phyloP scores from a whole-genome alignment of 2,888 invertebrate species.

The Glyphotaelius pellucidus region DNA sequence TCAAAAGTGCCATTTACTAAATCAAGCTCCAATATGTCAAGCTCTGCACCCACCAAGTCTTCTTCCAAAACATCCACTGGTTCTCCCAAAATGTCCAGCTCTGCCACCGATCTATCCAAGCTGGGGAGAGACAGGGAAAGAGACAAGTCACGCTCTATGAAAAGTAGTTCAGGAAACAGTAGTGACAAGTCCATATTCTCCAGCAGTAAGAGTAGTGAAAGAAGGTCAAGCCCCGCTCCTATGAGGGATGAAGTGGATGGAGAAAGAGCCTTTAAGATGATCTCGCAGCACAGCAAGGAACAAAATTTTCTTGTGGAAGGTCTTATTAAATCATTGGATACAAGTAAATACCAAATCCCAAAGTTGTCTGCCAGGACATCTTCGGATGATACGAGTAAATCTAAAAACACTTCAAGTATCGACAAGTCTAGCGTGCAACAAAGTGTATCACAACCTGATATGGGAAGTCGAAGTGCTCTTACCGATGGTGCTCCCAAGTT shows the following conservation, averaged over 20 bases:
- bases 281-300: constrained; percentile 79
- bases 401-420: constrained; percentile 74
- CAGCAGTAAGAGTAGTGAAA: constrained; percentile 77
- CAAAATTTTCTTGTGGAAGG: constrained; percentile 84
- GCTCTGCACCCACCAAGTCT: constrained; percentile 67
- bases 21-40: constrained; percentile 71
- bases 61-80: constrained; percentile 77
- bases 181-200: constrained; percentile 82
- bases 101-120: constrained; percentile 77
- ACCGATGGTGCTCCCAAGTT: constrained; percentile 68
- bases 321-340: constrained; percentile 86
- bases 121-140: constrained; percentile 79
- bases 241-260: constrained; percentile 81
- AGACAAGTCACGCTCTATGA: constrained; percentile 78
- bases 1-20: constrained; percentile 76
- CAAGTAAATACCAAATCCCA: constrained; percentile 92
- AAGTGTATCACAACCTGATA: constrained; percentile 66
- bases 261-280: constrained; percentile 79
- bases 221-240: constrained; percentile 83
- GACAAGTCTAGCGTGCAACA: constrained; percentile 73
- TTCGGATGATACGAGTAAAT: constrained; percentile 69
- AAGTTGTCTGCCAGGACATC: constrained; percentile 82
- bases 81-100: constrained; percentile 79
- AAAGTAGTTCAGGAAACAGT: constrained; percentile 71
- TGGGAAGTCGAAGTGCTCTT: constrained; percentile 46